Conservation (phyloP, 2,797 vertebrate species). For the Melanotaenia boesemani region DNA sequence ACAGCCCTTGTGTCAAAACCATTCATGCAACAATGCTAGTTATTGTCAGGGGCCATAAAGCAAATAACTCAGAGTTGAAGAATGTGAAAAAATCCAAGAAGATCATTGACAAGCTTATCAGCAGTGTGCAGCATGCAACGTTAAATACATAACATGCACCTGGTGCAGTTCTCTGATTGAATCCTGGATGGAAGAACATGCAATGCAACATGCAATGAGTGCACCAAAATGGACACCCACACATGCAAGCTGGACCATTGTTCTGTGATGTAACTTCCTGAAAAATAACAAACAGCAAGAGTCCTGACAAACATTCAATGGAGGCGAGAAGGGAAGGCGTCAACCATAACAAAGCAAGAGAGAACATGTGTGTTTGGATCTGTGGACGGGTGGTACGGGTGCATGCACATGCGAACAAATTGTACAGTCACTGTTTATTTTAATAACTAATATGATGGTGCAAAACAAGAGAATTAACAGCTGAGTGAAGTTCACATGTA, state of each 20-base stretch:
- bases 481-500: conserved; percentile 14
- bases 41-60: conserved; percentile 43
- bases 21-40: conserved; percentile 48
- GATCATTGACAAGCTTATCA: not conserved
- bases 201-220: conserved; percentile 1
- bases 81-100: conserved; percentile 19
- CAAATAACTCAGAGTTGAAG: conserved; percentile 30
- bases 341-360: conserved; percentile 58
- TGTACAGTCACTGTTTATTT: conserved; percentile 44
- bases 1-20: conserved; percentile 65
- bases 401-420: conserved; percentile 25
- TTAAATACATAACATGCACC: conserved; percentile 3
- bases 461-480: conserved; percentile 5
- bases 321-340: conserved; percentile 55
- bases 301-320: conserved; percentile 55
- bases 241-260: conserved; percentile 34
- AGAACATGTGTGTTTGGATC: conserved; percentile 10
- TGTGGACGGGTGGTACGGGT: conserved; percentile 20
- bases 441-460: conserved; percentile 32
- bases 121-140: conserved; percentile 3
- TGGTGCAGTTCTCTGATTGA: conserved; percentile 9
- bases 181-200: conserved; percentile 14
- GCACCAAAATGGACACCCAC: conserved; percentile 44
- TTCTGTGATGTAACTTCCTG: conserved; percentile 45
- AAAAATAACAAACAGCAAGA: conserved; percentile 58